These are phyloP conservation scores for Ambastaia sidthimunki DNA, from an alignment of 2,797 vertebrate species.

Conservation along the genomic window DNA sequence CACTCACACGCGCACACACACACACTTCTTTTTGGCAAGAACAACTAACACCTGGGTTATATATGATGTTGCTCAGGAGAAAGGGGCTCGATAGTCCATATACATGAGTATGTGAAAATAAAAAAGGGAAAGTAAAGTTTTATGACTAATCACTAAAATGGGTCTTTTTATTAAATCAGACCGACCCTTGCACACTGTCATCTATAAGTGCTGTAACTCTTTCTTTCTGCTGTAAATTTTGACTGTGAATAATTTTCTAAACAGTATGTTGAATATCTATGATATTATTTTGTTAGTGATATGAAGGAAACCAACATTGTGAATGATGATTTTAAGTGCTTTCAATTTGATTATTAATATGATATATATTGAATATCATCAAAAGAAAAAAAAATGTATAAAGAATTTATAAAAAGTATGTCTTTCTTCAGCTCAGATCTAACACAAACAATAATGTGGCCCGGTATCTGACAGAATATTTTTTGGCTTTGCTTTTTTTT, in stretches of 20 bases:
- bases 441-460: slow-evolving; percentile 25
- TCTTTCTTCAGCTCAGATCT: slow-evolving; percentile 8
- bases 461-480: slow-evolving; percentile 27
- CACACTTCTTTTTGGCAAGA: slow-evolving; percentile 37
- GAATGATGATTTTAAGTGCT: neutral
- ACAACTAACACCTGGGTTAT: slow-evolving; percentile 50
- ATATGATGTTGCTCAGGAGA: slow-evolving; percentile 28
- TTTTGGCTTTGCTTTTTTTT: slow-evolving; percentile 41
- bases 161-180: neutral
- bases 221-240: neutral
- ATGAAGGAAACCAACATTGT: neutral
- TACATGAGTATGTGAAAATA: slow-evolving; percentile 3
- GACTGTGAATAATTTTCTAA: too few species aligned
- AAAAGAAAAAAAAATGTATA: neutral
- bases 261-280: neutral
- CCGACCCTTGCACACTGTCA: neutral
- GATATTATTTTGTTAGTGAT: neutral
- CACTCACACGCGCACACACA: slow-evolving; percentile 19
- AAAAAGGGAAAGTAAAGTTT: neutral
- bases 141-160: neutral
- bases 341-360: neutral
- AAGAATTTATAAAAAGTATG: neutral
- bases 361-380: neutral
- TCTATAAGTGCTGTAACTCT: neutral
- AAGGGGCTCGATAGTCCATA: slow-evolving; percentile 14